Conservation (phyloP, 2,888 invertebrate species). For the Nomada flava region DNA sequence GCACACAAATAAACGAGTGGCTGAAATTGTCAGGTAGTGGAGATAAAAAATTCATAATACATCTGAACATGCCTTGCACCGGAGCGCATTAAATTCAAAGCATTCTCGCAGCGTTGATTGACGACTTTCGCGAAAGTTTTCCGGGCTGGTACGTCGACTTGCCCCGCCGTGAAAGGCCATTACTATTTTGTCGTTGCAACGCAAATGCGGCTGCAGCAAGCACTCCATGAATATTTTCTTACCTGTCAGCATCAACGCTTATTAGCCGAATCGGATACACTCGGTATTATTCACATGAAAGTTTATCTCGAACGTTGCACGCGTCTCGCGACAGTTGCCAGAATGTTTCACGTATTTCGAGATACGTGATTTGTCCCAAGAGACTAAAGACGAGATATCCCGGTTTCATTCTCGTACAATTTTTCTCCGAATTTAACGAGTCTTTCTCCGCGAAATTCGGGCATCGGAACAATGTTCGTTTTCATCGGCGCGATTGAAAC, state of each 20-base stretch:
- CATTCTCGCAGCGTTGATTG: conserved; percentile 47
- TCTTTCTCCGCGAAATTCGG: background rate
- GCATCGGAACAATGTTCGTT: background rate
- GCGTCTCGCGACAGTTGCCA: background rate
- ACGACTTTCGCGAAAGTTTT: conserved; percentile 49
- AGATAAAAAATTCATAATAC: no score
- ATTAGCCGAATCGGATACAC: conserved; percentile 5
- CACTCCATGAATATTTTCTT: background rate
- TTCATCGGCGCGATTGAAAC: background rate
- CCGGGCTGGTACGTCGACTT: conserved; percentile 9
- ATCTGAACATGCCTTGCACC: background rate
- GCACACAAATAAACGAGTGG: no score
- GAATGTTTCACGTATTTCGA: background rate
- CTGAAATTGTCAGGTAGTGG: no score
- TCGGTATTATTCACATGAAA: background rate
- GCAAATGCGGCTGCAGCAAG: background rate
- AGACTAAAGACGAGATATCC: no score
- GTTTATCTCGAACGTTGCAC: background rate
- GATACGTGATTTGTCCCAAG: no score
- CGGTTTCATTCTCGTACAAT: no score
- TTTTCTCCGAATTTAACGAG: no score
- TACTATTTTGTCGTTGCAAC: conserved; percentile 9
- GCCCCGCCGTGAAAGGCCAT: background rate
- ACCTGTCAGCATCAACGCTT: conserved; percentile 8
- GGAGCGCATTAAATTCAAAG: conserved; percentile 53